Evolutionary conservation across 2,888 invertebrate genomes (phyloP), one percentile per base, ranked within the genome.

Genomic region (Xestobium rufovillosum): DNA sequence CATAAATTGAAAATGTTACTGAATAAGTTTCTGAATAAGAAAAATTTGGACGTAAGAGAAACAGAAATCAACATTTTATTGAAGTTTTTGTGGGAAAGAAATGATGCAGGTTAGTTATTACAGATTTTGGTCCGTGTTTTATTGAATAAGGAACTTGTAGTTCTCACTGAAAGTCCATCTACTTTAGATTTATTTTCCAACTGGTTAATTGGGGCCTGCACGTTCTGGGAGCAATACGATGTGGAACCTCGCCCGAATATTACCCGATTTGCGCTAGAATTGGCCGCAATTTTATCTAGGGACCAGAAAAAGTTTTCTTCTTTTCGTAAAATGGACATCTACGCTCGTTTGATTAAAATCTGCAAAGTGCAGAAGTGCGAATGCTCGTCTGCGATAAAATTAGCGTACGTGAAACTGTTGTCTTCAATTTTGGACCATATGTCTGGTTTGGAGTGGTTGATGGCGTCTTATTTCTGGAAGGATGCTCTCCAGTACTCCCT

Each of bases 381-480:
- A 13, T 63, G 73, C 31, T 69, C 70, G 36, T 73, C 80, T 0
- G 78, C 79, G 10, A 63, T 81, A 14, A 78, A 78, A 58, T 70
- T 83, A 32, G 82, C 79, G 0, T 79, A 75, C 39, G 72, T 82
- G 38, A 74, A 76, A 33, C 69, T 83, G 41, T 68, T 83, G 11
- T 57, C 71, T 8, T 66, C 76, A 8, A 65, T 82, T 17, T 65
- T 78, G 4, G 65, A 67, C 25, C 82, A 85, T 52, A 67, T 68
- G 42, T 68, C 75, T 2, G 85, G 86, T 1, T 58, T 80, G 16
- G 63, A 69, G 15, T 85, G 80, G 77, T 64, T 85, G 3, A 65
- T 75, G n/a, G 63, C 72, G 38, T 68, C 66, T 39, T 76, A 71
- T 10, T 60, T 71, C 9, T 86, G 85, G 84, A 71, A 68, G 40